These are phyloP conservation scores for Charina bottae DNA, from an alignment of 2,113 vertebrate genomes.

Conservation along the genomic window DNA sequence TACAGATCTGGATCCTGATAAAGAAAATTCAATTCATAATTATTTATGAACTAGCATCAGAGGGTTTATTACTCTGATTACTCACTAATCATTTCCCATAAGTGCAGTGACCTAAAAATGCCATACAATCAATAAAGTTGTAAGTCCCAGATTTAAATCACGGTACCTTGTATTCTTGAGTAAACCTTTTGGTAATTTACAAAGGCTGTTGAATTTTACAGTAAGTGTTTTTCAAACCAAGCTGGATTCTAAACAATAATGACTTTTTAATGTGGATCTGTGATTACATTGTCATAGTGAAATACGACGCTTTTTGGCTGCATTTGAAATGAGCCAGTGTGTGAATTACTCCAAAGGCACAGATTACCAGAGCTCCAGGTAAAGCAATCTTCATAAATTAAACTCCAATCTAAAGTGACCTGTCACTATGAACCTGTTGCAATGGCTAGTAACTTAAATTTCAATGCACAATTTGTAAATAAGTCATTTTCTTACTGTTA, in stretches of 20 bases:
- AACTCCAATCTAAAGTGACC: conserved; percentile 93
- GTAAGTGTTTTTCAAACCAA: conserved; percentile 96
- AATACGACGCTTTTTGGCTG: conserved; percentile 89
- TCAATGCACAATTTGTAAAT: conserved; percentile 73
- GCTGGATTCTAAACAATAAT: conserved; percentile 99
- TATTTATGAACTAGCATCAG: conserved; percentile 77
- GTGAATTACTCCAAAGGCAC: conserved; percentile 86
- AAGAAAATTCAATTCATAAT: conserved; percentile 66
- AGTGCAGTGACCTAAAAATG: conserved; percentile 73
- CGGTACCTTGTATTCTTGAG: conserved; percentile 83
- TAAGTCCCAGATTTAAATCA: conserved; percentile 88
- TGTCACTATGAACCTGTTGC: conserved; percentile 80
- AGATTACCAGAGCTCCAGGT: conserved; percentile 86
- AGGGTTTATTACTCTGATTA: conserved; percentile 79
- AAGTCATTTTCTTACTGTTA: conserved; percentile 57
- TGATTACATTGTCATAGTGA: conserved; percentile 99
- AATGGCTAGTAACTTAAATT: conserved; percentile 73
- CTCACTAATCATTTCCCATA: conserved; percentile 83
- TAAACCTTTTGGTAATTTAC: conserved; percentile 93
- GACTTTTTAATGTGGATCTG: conserved; percentile 99
- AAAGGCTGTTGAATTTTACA: conserved; percentile 93
- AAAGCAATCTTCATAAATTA: conserved; percentile 99
- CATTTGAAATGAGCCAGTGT: conserved; percentile 87
- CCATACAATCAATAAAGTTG: conserved; percentile 83
- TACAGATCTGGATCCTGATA: conserved; percentile 50